Base-by-base conservation (phyloP, 2,113 vertebrate species). In the Tetrao urogallus region DNA sequence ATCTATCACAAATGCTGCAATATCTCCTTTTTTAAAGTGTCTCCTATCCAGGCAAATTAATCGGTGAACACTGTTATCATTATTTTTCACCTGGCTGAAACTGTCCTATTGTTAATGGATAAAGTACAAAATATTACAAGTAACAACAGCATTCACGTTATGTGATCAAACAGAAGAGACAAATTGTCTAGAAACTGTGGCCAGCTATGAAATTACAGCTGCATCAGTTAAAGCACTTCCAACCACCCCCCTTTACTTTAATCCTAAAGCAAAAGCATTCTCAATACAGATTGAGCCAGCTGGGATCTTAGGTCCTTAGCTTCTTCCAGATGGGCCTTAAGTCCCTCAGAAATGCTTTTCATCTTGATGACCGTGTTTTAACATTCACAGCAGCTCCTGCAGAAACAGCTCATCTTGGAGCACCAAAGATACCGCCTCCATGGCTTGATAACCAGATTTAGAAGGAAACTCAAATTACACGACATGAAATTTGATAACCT, bases 181-280 rank as follows among this genome's bases (percentile, higher is more conserved):
- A 90, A 89, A 89, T 66, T 86, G 82, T 75, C 79, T 56, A 90
- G 75, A 76, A 86, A 95, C 90, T 89, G 69, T 74, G 38, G 88
- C 69, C 27, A 74, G 56, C 17, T 96, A 28, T 73, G 77, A 93
- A 93, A 95, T 94, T 50, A 73, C 48, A 92, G 82, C 47, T 79
- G 82, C 3, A 8, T 85, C 77, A 75, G 70, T 84, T 48, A 48
- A 75, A 86, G 85, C 86, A 66, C 22, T 52, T 60, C 10, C 65
- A 36, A 22, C 10, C 36, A 40, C 42, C 15, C 67, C 40, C 40
- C 82, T 80, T 79, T 21, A 65, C 89, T 94, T 28, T 76, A 81
- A 74, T 78, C 82, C 67, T 85, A 92, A 88, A 93, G 63, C 79
- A 92, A 92, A 61, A 95, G 50, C 45, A 82, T 76, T 82, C 63